Base-by-base conservation (phyloP, 2,113 vertebrate species). In the Caloenas nicobarica region DNA sequence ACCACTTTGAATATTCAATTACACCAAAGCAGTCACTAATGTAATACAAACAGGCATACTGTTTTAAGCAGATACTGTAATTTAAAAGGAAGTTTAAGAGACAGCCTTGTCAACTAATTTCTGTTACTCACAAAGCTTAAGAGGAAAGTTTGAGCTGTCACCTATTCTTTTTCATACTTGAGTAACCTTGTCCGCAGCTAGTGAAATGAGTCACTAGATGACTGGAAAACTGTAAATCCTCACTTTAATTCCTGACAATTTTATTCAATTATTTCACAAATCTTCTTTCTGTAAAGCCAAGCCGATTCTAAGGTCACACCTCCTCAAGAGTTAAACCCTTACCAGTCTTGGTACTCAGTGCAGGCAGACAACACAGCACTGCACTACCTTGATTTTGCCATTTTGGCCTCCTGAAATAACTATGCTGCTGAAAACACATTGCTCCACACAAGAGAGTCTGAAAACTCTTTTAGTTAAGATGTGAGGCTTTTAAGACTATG, bases 131-230 rank as follows among this genome's bases (percentile, higher is more conserved):
- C 34, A 50, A 4, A 61, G 26, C 13, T 74, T 74, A 68, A 92
- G 21, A 92, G 34, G 48, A 73, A 95, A 91, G 89, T 85, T 79
- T 92, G 73, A 92, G 81, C 57, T 77, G 51, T 44, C 56, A 91
- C 7, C 28, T 70, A 74, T 61, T 79, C 44, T 54, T 72, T 40
- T 72, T 89, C 57, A 82, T 71, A 72, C 53, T 56, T 92, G 40
- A 85, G 81, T 54, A 94, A 94, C 61, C 21, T 66, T 66, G 29
- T 53, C 50, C 40, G 11, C 68, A 86, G 36, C 78, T 69, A 85
- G 48, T 77, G 57, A 93, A 92, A 95, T 94, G 86, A 93, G 38
- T 94, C 91, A 92, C 50, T 72, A 60, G 61, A 69, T 66, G 73
- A 83, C 4, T 71, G 81, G 73, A 92, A 79, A 92, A 87, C 60